Base-by-base conservation (phyloP, 92 coral and sea anemone species). In the Metridium senile region DNA sequence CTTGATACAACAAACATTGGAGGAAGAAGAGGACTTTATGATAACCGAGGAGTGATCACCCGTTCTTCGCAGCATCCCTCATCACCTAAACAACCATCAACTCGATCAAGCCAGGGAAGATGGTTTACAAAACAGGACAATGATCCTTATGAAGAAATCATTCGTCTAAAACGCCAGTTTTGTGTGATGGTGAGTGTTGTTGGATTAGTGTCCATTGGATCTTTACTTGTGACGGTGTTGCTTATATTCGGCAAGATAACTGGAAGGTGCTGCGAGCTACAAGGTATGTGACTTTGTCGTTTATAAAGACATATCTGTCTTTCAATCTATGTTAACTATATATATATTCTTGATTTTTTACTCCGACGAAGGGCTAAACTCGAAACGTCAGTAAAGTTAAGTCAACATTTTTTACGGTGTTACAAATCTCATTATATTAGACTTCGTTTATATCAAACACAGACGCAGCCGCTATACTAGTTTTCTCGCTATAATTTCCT, bases 231-330 rank as follows among this genome's bases (percentile, higher is more conserved):
- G 26, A 78, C 84, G 0, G 45, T 84, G 23, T 78, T 84, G 2
- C 46, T 84, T 17, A 75, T 84, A 33, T 84, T 45, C 30, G 88
- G 88, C 26, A 73, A 57, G 52, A 62, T 73, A 1, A 73, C 13
- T 31, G 78, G 78, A 13, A 9, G 64, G 7, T 73, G 78, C 68
- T 73, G 78, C 64, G 56, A 43, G 78, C 31, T 73, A 23, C 22
- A 73, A 73, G 78, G 78, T 73, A 73, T 33, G 76, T 26, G 32
- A 33, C 9, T 6, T 2, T 27, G 10, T 25, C 31, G 20, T 28
- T 71, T 59, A 59, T 3, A 59, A 59, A 59, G 28, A 19, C 11
- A 22, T 22, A 1, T 3, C 9, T 54, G 61, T 54, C 61, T 54
- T 54, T 54, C 49, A 4, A 4, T 39, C 8, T 6, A 6, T 39